Base-by-base conservation (phyloP, 2,113 vertebrate species). In the Oreochromis spilurus region DNA sequence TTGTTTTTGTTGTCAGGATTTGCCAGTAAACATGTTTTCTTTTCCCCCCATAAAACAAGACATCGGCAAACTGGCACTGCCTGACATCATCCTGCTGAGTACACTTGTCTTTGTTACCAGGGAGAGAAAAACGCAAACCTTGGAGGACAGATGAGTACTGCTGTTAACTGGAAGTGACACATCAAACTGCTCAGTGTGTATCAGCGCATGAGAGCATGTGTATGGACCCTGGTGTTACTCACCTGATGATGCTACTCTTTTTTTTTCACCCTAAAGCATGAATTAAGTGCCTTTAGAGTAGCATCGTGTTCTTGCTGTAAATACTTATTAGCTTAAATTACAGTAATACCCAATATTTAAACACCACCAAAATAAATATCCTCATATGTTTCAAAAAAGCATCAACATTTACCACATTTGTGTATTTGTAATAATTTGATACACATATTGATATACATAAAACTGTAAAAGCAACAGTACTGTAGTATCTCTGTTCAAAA, bases 161-260 rank as follows among this genome's bases (percentile, higher is more conserved):
- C 82, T 50, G 50, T 38, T 90, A 79, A 92, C 88, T 91, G 90
- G 70, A 94, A 93, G 85, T 95, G 93, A 94, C 77, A 60, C 92
- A 92, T 85, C 65, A 45, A 81, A 84, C 65, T 48, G 53, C 65
- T 94, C 84, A 88, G 52, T 21, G 65, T 90, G 87, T 67, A 53
- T 91, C 86, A 87, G 70, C 1, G 24, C 52, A 34, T 13, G 50
- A 87, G 89, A 85, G 60, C 84, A 89, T 86, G 83, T 81, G 5
- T 5, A 52, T 81, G 43, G 86, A 62, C 4, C 16, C 34, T 13
- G 45, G 7, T 40, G 7, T 80, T 82, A 43, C 36, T 77, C 38
- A 38, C 38, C 24, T 24, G 36, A 34, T 38, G 7, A 50, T 40
- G 72, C 72, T 34, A 52, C 26, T 77, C 3, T 77, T 50, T 34